A percentile compares a stretch with the other conserved stretches of the same genome.
Evolutionary conservation across 2,113 vertebrate genomes (phyloP).

Genomic region (Colossoma macropomum): DNA sequence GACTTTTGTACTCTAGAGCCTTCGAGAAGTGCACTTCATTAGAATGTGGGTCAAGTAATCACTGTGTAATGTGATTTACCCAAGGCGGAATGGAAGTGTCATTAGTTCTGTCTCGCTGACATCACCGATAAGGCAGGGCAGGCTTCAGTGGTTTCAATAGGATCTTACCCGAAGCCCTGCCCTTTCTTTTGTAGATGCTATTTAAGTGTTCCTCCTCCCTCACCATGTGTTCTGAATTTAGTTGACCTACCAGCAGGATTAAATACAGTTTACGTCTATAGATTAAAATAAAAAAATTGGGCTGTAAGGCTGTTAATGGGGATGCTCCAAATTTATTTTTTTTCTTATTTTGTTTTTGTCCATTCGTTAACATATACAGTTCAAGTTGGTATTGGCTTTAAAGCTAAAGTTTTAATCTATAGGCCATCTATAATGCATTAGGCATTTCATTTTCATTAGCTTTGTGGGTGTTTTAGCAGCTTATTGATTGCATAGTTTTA

Average conservation of each 20-base stretch:
- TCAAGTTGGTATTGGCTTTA: not conserved
- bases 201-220: not conserved
- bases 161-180: not conserved
- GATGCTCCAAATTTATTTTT: not conserved
- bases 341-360: too few species aligned
- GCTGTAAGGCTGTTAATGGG: not conserved
- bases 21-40: not conserved
- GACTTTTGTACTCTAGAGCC: not conserved
- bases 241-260: not conserved
- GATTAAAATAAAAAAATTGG: not conserved
- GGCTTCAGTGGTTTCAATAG: not conserved
- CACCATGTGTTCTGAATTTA: not conserved
- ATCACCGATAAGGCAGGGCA: conserved; percentile 20
- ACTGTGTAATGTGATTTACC: conserved; percentile 10
- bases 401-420: not conserved
- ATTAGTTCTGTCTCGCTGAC: not conserved
- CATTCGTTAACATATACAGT: not conserved
- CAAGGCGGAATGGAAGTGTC: not conserved
- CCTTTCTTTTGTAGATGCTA: conserved; percentile 5
- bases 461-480: not conserved
- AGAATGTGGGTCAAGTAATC: conserved; percentile 14
- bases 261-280: not conserved
- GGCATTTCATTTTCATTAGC: not conserved
- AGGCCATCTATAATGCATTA: not conserved
- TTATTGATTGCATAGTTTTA: not conserved